These are phyloP conservation scores for Cybosia mesomella DNA, from an alignment of 2,888 invertebrate genomes.

Conservation along the genomic window DNA sequence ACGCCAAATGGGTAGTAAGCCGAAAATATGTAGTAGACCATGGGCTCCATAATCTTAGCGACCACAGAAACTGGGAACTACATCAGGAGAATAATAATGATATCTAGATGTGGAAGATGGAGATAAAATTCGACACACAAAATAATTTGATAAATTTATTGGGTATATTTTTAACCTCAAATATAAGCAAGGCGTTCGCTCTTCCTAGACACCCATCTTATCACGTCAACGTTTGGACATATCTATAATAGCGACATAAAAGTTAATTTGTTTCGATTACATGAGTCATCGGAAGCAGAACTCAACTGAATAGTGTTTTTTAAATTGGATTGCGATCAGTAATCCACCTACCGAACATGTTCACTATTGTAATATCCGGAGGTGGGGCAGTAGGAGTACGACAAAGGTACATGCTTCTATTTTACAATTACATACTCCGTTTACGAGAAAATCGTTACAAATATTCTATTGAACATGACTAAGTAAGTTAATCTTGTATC, in stretches of 20 bases:
- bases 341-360: slow-evolving; percentile 14
- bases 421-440: slow-evolving; percentile 7
- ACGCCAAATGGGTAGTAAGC: too few relatives aligned
- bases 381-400: neutral
- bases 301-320: slow-evolving; percentile 3
- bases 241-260: neutral
- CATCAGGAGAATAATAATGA: too few relatives aligned
- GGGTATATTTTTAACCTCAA: neutral
- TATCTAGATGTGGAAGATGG: too few relatives aligned
- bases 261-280: neutral
- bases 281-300: slow-evolving; percentile 8
- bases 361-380: slow-evolving; percentile 15
- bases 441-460: neutral
- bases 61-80: too few relatives aligned
- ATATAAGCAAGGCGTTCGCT: neutral
- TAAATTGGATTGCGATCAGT: slow-evolving; percentile 13
- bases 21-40: too few relatives aligned
- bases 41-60: too few relatives aligned
- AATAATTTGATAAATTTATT: neutral
- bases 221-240: neutral
- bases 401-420: neutral
- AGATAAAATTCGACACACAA: too few relatives aligned
- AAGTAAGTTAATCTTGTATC: slow-evolving; percentile 16
- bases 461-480: neutral
- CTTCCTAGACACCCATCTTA: neutral